Evolutionary conservation across 1,140 invertebrate species (phyloP), one percentile per base, ranked within the genome.

Genomic region (Brachionus paranguensis): DNA sequence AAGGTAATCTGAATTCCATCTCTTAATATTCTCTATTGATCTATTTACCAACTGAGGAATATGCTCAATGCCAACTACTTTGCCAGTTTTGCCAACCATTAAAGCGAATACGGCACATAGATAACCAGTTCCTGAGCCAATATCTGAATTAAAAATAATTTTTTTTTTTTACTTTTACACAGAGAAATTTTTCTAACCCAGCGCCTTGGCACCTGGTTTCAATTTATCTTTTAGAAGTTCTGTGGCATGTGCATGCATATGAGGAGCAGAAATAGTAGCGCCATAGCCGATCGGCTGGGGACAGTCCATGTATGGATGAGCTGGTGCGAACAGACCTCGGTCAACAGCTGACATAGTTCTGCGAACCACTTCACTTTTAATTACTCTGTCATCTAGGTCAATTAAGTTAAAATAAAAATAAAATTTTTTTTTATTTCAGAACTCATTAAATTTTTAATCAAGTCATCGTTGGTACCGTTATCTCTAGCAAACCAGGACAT

Each of bases 211-310:
- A 64, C 96, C 90, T 86, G 93, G 92, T 64, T 91, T 90, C 53
- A 98, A 88, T 86, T 97, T 94, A 86, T 94, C 93, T 86, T 93
- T 93, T 83, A 99, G 90, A 68, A 93, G 90, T 91, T 98, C 95
- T 86, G 98, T 90, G 64, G 96, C 96, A 91, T 96, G 93, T 12
- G 95, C 96, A 91, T 98, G 96, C 97, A 99, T 99, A 90, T 99
- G 97, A 14, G 64, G 83, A 24, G 64, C 83, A 37, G 64, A 72
- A 20, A 84, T 84, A 1, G 64, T 84, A 8, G 53, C 83, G 7
- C 64, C 68, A 27, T 72, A 84, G 17, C 83, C 83, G 12, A 84
- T 84, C 11, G 83, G 64, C 41, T 84, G 83, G n/a, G 83, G 83
- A 37, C 83, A 27, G 53, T 84, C 83, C 20, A 33, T 41, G 27